Conservation (phyloP, 2,888 invertebrate genomes). For the Petrolisthes manimaculis region DNA sequence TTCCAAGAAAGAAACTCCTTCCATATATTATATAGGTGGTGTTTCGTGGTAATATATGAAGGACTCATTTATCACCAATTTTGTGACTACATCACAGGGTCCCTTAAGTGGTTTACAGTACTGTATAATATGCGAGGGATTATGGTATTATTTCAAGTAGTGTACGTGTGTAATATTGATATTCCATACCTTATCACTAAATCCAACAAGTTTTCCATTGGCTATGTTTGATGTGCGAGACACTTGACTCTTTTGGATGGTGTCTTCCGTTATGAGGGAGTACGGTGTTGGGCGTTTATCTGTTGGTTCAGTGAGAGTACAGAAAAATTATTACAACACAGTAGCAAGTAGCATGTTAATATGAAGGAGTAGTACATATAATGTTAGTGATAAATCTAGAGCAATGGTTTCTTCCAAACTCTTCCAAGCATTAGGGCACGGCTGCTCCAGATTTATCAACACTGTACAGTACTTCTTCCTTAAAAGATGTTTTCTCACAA, state of each 20-base stretch:
- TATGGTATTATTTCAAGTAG: no score
- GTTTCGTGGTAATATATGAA: no score
- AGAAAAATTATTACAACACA: background rate
- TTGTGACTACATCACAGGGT: no score
- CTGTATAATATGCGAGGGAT: no score
- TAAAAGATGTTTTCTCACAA: background rate
- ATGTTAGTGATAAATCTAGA: no score
- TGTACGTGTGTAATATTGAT: no score
- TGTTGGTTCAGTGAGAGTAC: constrained; percentile 32
- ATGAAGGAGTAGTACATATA: no score
- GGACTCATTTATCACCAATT: no score
- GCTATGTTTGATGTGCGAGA: constrained; percentile 75
- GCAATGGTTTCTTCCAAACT: no score
- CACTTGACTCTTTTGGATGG: constrained; percentile 78
- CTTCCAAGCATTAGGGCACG: background rate
- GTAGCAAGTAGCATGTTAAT: background rate
- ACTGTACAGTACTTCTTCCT: background rate
- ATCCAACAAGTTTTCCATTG: constrained; percentile 64
- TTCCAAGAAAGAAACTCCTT: no score
- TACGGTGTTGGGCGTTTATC: constrained; percentile 80
- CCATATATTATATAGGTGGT: no score
- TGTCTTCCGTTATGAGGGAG: constrained; percentile 81
- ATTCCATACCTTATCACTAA: constrained; percentile 68
- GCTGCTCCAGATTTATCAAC: background rate
- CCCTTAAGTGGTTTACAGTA: no score